Evolutionary conservation across 2,797 vertebrate species (phyloP).

Genomic region (Phrynocephalus guinanensis): DNA sequence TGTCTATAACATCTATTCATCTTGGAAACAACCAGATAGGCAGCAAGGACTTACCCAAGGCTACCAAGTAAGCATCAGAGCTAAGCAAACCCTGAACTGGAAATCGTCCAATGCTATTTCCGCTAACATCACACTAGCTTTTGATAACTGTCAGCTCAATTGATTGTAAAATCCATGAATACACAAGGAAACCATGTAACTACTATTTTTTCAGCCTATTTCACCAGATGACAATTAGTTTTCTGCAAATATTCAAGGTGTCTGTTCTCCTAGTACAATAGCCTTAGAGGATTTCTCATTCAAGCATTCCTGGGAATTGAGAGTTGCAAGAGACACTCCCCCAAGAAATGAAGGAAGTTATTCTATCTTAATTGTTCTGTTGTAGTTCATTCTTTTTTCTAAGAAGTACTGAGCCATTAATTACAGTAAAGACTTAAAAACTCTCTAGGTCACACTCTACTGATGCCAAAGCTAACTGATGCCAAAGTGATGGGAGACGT

Average conservation of each 20-base stretch:
- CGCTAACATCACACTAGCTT: background rate
- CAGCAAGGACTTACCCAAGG: background rate
- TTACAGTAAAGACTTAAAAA: background rate
- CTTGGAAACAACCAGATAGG: background rate
- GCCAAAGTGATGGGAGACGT: background rate
- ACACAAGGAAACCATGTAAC: background rate
- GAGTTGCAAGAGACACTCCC: background rate
- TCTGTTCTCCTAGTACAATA: background rate
- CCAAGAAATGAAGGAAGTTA: background rate
- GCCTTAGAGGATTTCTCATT: background rate
- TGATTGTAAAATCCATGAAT: background rate
- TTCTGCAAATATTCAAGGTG: background rate
- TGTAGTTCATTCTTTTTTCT: background rate
- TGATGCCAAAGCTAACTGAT: background rate
- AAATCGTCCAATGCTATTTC: background rate
- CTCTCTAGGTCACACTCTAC: too few species aligned
- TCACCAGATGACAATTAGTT: background rate
- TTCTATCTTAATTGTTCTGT: background rate
- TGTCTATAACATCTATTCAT: too few species aligned
- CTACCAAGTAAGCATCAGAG: background rate
- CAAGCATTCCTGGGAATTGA: background rate
- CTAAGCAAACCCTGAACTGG: background rate
- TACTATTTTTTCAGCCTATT: background rate
- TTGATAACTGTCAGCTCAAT: background rate
- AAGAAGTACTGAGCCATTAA: background rate